Evolutionary conservation across 2,797 vertebrate species (phyloP).

Genomic region (Loris lydekkerianus): DNA sequence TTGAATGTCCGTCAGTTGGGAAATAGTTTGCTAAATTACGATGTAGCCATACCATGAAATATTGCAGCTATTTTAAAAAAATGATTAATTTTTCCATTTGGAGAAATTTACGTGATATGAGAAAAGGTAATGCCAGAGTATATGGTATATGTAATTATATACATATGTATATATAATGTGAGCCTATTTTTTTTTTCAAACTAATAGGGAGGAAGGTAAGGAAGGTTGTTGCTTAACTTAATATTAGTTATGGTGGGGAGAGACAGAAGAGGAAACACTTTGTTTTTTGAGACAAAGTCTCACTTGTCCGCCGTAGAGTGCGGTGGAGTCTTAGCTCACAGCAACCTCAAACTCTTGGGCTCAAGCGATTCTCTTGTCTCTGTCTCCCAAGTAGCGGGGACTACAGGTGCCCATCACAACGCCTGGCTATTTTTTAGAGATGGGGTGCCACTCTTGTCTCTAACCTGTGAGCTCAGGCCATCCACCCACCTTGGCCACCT

Average conservation of each 20-base stretch:
- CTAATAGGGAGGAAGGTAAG: not conserved
- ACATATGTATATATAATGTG: not conserved
- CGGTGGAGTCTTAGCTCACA: no score
- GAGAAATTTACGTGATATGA: not conserved
- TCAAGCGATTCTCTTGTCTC: no score
- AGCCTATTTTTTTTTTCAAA: not conserved
- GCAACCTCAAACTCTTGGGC: no score
- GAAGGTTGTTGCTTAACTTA: not conserved
- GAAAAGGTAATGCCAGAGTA: slow-evolving; percentile 10
- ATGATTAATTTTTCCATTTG: not conserved
- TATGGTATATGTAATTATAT: no score
- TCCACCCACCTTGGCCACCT: no score
- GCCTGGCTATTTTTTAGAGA: no score
- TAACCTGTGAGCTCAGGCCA: no score
- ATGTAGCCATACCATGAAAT: not conserved
- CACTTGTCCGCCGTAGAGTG: no score
- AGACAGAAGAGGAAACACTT: not conserved
- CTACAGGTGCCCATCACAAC: no score
- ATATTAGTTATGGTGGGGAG: not conserved
- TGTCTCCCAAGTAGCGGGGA: no score
- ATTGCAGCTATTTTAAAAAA: not conserved
- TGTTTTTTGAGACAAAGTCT: no score
- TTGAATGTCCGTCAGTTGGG: not conserved
- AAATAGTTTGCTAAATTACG: not conserved
- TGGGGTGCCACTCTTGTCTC: no score